These are phyloP conservation scores for Agapornis canus DNA, from an alignment of 2,797 vertebrate genomes.

Conservation along the genomic window DNA sequence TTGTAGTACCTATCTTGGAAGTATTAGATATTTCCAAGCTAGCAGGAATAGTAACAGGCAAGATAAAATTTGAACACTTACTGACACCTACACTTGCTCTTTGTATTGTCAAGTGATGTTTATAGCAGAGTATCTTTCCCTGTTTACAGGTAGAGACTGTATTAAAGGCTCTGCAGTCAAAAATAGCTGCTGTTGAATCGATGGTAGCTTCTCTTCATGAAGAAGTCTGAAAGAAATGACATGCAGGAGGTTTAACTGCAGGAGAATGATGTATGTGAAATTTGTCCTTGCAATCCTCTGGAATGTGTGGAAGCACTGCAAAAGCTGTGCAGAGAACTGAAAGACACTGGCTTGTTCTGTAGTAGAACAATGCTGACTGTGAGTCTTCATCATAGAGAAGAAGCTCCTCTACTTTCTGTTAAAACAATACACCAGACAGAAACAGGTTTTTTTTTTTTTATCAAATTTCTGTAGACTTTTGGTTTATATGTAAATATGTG, in stretches of 20 bases:
- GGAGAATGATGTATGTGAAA: not conserved
- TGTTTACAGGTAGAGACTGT: constrained; percentile 79
- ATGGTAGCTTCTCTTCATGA: constrained; percentile 46
- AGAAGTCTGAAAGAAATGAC: not conserved
- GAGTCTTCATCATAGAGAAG: not conserved
- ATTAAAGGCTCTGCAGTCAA: constrained; percentile 79
- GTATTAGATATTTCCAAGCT: not conserved
- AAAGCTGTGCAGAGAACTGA: not conserved
- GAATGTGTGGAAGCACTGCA: not conserved
- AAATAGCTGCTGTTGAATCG: constrained; percentile 74
- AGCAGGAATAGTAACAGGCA: not conserved
- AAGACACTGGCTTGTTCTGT: not conserved
- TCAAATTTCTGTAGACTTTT: not conserved
- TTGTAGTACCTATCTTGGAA: not conserved
- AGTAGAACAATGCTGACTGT: not conserved
- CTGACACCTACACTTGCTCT: not conserved
- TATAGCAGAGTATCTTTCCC: not conserved
- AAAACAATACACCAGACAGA: not conserved
- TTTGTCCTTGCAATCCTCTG: not conserved
- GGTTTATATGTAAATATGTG: not conserved
- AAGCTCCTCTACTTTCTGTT: not conserved
- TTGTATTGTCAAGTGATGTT: not conserved
- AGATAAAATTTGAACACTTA: not conserved
- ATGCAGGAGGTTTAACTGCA: not conserved
- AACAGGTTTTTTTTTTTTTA: rapidly evolving